Evolutionary conservation across 2,797 vertebrate genomes (phyloP), one percentile per base, ranked within the genome.

Genomic region (Siniperca undulata): DNA sequence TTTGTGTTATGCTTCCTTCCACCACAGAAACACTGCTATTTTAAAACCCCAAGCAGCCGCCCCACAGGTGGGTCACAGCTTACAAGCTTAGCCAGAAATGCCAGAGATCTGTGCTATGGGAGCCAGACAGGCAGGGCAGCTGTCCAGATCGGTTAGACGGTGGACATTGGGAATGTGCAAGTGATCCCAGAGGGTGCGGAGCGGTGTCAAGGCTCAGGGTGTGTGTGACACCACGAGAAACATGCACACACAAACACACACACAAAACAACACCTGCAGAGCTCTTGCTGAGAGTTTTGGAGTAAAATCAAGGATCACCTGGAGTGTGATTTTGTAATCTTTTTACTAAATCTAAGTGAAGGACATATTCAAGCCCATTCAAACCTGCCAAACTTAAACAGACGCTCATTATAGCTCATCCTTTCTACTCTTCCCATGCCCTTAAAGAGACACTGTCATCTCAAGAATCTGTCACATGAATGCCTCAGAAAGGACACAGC

Each of bases 71-170:
- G 91, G 86, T 74, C 85, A 66, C 83, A 72, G 94, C 89, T 91
- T 79, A 89, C 81, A 62, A 71, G 91, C 94, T 92, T 66, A 89
- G 85, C 65, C 76, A 89, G 91, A 91, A 88, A 96, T 94, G 89
- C 86, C 85, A 86, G 84, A 90, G 83, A 93, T 91, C 64, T 76
- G 60, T 77, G 89, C 82, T 77, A 87, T 83, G 89, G 77, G 60
- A 84, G 74, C 74, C 67, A 79, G 85, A 89, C 83, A 50, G 87
- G 69, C 77, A 84, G 89, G 90, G 89, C 95, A 96, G 95, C 96
- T 96, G 96, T 94, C 95, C 93, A 92, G 89, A 86, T 91, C 90
- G 40, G 80, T 96, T 94, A 94, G 74, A 87, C 64, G 19, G 44
- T 82, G 80, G 74, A 86, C 90, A 95, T 94, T 36, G 92, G 77